A percentile compares a stretch with the other conserved stretches of the same genome.
Evolutionary conservation across 1,140 invertebrate genomes (phyloP).

Genomic region (Bombyx mori): DNA sequence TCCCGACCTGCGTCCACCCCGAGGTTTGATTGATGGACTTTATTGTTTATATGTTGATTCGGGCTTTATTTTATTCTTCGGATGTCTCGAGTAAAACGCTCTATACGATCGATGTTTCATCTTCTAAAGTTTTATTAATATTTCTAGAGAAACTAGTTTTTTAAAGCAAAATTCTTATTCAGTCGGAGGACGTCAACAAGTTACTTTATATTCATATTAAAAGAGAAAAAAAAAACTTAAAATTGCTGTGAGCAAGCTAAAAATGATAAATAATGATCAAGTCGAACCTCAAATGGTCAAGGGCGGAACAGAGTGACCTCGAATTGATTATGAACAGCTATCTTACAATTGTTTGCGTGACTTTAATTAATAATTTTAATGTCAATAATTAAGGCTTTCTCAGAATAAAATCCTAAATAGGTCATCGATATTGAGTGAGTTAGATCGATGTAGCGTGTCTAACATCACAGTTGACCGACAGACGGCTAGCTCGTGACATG

Average conservation of each 20-base stretch:
- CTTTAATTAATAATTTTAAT: constrained; percentile 13
- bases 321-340: constrained; percentile 31
- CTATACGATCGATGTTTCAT: no score
- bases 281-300: constrained; percentile 48
- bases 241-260: constrained; percentile 1
- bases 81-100: no score
- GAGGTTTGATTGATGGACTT: no score
- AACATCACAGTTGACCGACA: no score
- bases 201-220: background rate
- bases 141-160: background rate
- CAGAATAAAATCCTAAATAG: background rate
- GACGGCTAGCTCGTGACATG: constrained; percentile 15
- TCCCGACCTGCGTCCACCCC: constrained; percentile 35
- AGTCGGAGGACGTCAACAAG: background rate
- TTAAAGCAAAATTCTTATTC: background rate
- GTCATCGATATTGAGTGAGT: background rate
- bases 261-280: constrained; percentile 33
- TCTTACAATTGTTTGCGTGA: constrained; percentile 25
- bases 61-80: no score
- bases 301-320: constrained; percentile 37
- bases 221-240: background rate
- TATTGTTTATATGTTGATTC: no score
- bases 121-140: no score
- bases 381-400: no score
- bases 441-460: no score